Percentiles rank a stretch among this genome's conserved stretches.
These are phyloP conservation scores for Forbesichthys papilliferus DNA, from an alignment of 2,113 vertebrate species.

Conservation along the genomic window DNA sequence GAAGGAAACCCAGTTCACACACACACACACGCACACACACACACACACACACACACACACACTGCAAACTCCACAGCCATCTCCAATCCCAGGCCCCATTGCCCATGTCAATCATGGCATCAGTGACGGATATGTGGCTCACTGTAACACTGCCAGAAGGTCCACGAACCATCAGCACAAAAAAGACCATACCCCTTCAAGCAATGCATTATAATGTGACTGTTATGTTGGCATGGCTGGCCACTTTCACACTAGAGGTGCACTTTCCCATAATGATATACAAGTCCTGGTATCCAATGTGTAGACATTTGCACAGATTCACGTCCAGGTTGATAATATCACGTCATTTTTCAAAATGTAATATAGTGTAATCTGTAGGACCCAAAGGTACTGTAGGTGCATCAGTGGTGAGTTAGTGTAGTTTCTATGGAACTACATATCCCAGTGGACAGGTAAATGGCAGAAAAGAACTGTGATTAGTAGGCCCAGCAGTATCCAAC, in stretches of 20 bases:
- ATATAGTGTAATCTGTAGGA: not conserved
- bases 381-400: not conserved
- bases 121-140: conserved; percentile 48
- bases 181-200: conserved; percentile 18
- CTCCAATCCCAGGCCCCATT: conserved; percentile 79
- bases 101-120: conserved; percentile 71
- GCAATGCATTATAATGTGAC: conserved; percentile 30
- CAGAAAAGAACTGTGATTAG: not conserved
- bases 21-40: conserved; percentile 15
- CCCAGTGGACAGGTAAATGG: conserved; percentile 12
- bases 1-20: conserved; percentile 71
- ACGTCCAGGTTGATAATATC: not conserved
- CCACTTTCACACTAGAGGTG: not conserved
- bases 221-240: not conserved
- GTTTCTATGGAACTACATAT: conserved; percentile 18
- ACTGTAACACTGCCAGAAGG: conserved; percentile 32
- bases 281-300: too few relatives aligned
- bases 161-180: conserved; percentile 21
- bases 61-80: conserved; percentile 44
- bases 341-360: not conserved
- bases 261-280: not conserved
- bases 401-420: conserved; percentile 2
- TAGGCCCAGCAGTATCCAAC: too few relatives aligned
- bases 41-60: too few relatives aligned
- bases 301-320: not conserved